Conservation (phyloP, 2,888 invertebrate species). For the Calephelis perditalis region DNA sequence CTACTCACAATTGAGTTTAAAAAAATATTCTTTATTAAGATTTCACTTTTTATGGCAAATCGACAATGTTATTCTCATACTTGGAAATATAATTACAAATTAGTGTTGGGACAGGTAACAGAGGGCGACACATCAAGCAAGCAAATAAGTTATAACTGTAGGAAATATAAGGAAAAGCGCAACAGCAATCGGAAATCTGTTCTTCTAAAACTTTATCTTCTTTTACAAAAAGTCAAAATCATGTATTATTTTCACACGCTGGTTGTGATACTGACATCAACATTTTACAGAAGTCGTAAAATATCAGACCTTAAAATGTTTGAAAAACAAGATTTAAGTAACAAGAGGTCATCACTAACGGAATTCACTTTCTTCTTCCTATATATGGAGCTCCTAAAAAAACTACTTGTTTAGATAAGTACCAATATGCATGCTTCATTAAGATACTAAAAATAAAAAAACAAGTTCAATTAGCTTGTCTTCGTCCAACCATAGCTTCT, state of each 20-base stretch:
- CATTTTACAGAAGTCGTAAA: slow-evolving; percentile 26
- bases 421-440: too few species aligned
- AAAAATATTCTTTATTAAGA: too few species aligned
- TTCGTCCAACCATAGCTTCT: slow-evolving; percentile 12
- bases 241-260: slow-evolving; percentile 28
- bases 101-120: too few species aligned
- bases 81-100: too few species aligned
- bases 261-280: slow-evolving; percentile 28
- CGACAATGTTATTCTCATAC: too few species aligned
- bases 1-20: too few species aligned
- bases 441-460: too few species aligned
- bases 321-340: slow-evolving; percentile 18
- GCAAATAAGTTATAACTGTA: too few species aligned
- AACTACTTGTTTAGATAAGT: too few species aligned
- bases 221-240: slow-evolving; percentile 31
- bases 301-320: slow-evolving; percentile 19
- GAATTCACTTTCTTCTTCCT: slow-evolving; percentile 21
- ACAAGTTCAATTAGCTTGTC: too few species aligned
- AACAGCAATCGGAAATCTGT: slow-evolving; percentile 30
- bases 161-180: slow-evolving; percentile 31
- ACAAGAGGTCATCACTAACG: slow-evolving; percentile 18
- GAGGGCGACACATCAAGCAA: too few species aligned
- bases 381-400: slow-evolving; percentile 12
- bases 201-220: slow-evolving; percentile 31
- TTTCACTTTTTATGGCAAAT: too few species aligned